These are phyloP conservation scores for Pristiophorus japonicus DNA, from an alignment of 2,113 vertebrate species.

Conservation along the genomic window DNA sequence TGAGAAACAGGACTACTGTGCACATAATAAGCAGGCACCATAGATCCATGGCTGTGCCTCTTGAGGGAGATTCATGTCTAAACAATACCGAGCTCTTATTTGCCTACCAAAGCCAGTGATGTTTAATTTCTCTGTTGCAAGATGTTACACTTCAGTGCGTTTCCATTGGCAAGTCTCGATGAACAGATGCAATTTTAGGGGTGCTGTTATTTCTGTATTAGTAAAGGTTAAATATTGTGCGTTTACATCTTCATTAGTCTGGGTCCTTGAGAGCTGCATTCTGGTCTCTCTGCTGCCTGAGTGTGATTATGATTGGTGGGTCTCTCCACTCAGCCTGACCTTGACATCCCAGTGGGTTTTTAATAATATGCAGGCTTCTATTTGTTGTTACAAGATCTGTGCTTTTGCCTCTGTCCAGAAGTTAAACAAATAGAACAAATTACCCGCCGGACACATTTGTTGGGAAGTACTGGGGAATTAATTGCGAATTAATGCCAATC, in stretches of 20 bases:
- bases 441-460: slow-evolving; percentile 38
- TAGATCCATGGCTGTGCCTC: not conserved
- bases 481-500: slow-evolving; percentile 37
- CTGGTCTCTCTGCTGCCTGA: slow-evolving; percentile 39
- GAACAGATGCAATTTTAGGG: slow-evolving; percentile 13
- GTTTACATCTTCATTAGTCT: slow-evolving; percentile 42
- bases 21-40: not conserved
- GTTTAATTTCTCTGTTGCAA: not conserved
- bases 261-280: slow-evolving; percentile 42
- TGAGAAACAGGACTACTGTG: not conserved
- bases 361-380: slow-evolving; percentile 40
- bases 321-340: slow-evolving; percentile 45
- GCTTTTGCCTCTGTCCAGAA: slow-evolving; percentile 31
- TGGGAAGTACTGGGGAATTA: slow-evolving; percentile 38
- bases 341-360: slow-evolving; percentile 39
- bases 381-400: slow-evolving; percentile 40
- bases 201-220: slow-evolving; percentile 40
- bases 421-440: slow-evolving; percentile 42
- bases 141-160: not conserved
- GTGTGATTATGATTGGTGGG: slow-evolving; percentile 50
- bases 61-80: not conserved
- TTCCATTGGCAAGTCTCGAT: not conserved
- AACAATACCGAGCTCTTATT: not conserved
- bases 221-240: slow-evolving; percentile 35
- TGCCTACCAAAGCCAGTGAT: not conserved